Conservation (phyloP, 2,113 vertebrate genomes). For the Cairina moschata region DNA sequence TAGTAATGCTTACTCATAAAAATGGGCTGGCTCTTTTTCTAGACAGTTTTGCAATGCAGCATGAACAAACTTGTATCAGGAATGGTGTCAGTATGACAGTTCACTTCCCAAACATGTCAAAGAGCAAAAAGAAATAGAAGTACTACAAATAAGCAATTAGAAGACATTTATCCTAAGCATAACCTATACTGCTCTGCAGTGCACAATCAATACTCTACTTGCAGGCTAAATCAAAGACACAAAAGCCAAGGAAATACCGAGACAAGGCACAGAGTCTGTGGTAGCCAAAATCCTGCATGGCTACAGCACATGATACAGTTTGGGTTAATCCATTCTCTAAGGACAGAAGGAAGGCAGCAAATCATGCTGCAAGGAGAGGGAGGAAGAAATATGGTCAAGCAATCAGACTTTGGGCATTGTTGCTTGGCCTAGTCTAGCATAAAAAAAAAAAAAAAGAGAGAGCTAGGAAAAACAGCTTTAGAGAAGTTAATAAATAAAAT, state of each 20-base stretch:
- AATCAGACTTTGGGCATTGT: not conserved
- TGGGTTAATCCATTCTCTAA: not conserved
- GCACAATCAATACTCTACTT: accelerated
- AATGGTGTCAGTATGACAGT: not conserved
- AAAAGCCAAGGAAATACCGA: not conserved
- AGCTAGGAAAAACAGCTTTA: not conserved
- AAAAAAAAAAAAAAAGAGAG: not conserved
- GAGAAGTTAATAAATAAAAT: not conserved
- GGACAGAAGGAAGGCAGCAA: not conserved
- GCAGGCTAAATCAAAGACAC: not conserved
- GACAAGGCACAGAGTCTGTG: not conserved
- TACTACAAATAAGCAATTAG: not conserved
- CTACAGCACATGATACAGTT: accelerated
- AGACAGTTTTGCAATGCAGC: not conserved
- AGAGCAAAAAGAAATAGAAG: not conserved
- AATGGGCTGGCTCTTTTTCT: not conserved
- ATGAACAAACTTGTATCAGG: not conserved
- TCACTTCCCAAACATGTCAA: not conserved
- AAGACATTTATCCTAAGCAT: not conserved
- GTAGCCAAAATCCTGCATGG: not conserved
- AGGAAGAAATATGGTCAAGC: not conserved
- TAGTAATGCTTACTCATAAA: conserved; percentile 23
- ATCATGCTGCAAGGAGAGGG: not conserved
- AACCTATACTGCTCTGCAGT: not conserved
- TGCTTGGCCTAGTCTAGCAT: not conserved